Evolutionary conservation across 2,113 vertebrate genomes (phyloP).

Genomic region (Nyctibius bracteatus): DNA sequence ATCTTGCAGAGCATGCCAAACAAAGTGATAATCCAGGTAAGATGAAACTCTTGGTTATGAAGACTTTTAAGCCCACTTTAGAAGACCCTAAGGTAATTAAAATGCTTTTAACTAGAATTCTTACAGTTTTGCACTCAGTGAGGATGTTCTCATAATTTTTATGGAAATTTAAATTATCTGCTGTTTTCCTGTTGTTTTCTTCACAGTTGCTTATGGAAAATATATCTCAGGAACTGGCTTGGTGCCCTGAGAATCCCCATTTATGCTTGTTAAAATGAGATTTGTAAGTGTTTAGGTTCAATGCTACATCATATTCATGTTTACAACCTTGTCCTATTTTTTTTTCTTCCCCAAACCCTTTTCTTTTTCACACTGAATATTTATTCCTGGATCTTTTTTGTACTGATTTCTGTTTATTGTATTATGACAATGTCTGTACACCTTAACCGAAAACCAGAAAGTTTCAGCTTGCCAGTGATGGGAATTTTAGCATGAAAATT

Average conservation of each 20-base stretch:
- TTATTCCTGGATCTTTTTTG: background rate
- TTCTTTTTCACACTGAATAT: background rate
- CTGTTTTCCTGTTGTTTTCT: background rate
- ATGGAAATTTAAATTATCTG: background rate
- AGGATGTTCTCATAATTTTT: background rate
- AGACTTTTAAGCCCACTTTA: background rate
- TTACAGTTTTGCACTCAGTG: background rate
- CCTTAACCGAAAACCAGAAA: background rate
- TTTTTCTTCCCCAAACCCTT: background rate
- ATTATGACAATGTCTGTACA: background rate
- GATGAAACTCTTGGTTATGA: conserved; percentile 2
- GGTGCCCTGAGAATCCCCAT: background rate
- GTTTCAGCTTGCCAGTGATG: background rate
- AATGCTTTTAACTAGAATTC: background rate
- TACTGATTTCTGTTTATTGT: background rate
- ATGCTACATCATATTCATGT: background rate
- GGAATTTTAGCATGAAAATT: background rate
- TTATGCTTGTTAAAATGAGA: background rate
- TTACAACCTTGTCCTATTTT: background rate
- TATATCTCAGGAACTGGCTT: conserved; percentile 1
- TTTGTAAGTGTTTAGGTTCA: background rate
- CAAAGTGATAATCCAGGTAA: conserved; percentile 32
- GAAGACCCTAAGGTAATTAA: background rate
- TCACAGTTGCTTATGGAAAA: background rate
- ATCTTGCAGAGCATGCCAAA: conserved; percentile 5